Percentiles rank a stretch among this genome's conserved stretches.
Evolutionary conservation across 1,140 invertebrate genomes (phyloP).

Genomic region (Augochlora pura): DNA sequence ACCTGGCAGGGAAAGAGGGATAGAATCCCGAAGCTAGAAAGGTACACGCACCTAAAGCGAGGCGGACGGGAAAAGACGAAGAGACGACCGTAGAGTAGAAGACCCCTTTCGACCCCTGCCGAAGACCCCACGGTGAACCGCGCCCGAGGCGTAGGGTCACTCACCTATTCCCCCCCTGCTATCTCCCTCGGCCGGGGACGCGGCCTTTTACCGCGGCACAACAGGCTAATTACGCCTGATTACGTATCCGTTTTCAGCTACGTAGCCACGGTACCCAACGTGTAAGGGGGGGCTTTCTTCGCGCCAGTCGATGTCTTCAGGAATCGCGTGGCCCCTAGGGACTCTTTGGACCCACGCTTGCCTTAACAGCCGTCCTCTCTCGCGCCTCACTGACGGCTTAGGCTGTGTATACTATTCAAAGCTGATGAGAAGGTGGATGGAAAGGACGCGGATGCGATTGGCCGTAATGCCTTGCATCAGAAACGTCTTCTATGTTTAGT

Average conservation of each 20-base stretch:
- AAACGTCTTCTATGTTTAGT: too few species aligned
- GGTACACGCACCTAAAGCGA: slow-evolving; percentile 53
- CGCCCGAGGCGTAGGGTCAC: slow-evolving; percentile 68
- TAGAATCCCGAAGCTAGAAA: slow-evolving; percentile 64
- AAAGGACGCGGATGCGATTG: too few species aligned
- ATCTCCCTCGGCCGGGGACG: slow-evolving; percentile 10
- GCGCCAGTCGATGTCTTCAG: background rate
- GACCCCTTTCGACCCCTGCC: slow-evolving; percentile 61
- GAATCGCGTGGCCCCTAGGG: background rate
- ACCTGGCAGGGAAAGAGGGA: slow-evolving; percentile 52
- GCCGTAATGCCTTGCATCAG: too few species aligned
- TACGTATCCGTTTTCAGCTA: slow-evolving; percentile 62
- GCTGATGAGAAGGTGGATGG: too few species aligned
- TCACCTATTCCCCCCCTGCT: slow-evolving; percentile 67
- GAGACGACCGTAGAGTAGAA: slow-evolving; percentile 50
- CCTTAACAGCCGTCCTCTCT: too few species aligned
- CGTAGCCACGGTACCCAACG: slow-evolving; percentile 14
- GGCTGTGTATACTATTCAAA: too few species aligned
- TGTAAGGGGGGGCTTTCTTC: slow-evolving; percentile 7
- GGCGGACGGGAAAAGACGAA: slow-evolving; percentile 44
- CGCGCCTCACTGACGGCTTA: too few species aligned
- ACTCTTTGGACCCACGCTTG: background rate
- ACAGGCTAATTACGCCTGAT: slow-evolving; percentile 71
- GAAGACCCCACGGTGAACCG: slow-evolving; percentile 68
- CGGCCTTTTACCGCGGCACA: slow-evolving; percentile 64